Base-by-base conservation (phyloP, 2,797 vertebrate genomes). In the Alca torda region DNA sequence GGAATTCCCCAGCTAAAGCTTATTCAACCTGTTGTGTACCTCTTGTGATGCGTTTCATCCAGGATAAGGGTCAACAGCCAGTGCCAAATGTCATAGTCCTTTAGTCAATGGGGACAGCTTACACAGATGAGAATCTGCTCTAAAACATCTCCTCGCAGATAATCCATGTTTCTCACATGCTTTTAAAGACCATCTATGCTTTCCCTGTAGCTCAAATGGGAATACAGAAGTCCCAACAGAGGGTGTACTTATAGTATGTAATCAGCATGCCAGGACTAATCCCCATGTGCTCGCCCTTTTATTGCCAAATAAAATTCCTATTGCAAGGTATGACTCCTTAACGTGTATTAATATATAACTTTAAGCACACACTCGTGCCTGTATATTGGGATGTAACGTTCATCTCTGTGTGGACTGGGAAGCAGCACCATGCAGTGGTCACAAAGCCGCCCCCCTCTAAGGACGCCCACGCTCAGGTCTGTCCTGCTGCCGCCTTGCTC, bases 351-450 rank as follows among this genome's bases (percentile, higher is more conserved):
- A 41, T 17, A 60, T 0, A 7, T 35, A 57, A 37, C 50, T n/a
- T 60, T 2, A n/a, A 59, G 12, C 28, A 30, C 0, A 0, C 16
- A 9, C 26, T 69, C 16, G 13, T 11, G 21, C 30, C 18, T 16
- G 5, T 46, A 18, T 35, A 56, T 9, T 31, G 31, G 59, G 26
- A 46, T 41, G 15, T 35, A 57, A 39, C 13, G 20, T n/a, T 72
- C 21, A 15, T 50, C 41, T n/a, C 35, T 43, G 15, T 4, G 4
- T 5, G 31, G 33, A 31, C 37, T 30, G 31, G 63, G 67, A 81
- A 56, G 45, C 48, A 65, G 37, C 53, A 50, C 19, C 43, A 50
- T 7, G 57, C 43, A 48, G 54, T 26, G 48, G 16, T 63, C 33
- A 48, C 23, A 15, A 25, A 24, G 53, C 12, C 33, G 51, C 16